Percentiles rank a stretch among this genome's conserved stretches.
Conservation (phyloP, 2,113 vertebrate species). For the Dasyurus viverrinus region DNA sequence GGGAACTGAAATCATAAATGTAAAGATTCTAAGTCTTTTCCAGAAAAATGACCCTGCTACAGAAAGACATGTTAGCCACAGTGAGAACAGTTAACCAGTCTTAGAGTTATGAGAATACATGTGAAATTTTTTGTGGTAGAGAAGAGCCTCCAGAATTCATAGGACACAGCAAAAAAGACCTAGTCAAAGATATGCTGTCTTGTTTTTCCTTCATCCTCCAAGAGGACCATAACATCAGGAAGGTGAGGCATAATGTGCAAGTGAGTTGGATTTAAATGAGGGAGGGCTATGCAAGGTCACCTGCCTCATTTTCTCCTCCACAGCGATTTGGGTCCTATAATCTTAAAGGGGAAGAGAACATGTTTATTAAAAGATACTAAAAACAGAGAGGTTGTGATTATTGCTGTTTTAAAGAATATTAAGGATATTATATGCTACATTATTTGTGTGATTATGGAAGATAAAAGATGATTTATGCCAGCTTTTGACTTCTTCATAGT, state of each 20-base stretch:
- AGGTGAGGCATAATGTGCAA: too few relatives aligned
- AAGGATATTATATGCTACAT: background rate
- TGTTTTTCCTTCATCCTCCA: too few relatives aligned
- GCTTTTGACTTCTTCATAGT: background rate
- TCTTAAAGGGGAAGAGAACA: background rate
- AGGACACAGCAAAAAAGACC: constrained; percentile 27
- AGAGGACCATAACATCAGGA: too few relatives aligned
- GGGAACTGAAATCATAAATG: constrained; percentile 28
- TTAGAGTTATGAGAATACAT: background rate
- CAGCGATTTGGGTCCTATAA: background rate
- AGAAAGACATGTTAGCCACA: background rate
- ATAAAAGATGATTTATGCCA: background rate
- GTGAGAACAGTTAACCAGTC: background rate
- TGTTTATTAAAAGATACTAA: background rate
- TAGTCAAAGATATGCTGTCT: background rate
- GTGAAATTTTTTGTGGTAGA: background rate
- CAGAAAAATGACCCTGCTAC: constrained; percentile 27
- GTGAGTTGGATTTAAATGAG: too few relatives aligned
- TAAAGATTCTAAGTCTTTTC: constrained; percentile 13
- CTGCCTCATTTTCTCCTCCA: too few relatives aligned
- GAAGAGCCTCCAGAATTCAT: constrained; percentile 8
- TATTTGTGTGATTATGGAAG: constrained; percentile 7
- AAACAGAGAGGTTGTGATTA: background rate
- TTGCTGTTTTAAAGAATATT: background rate
- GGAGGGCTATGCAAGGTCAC: too few relatives aligned